Evolutionary conservation across 1,140 invertebrate species (phyloP).

Genomic region (Tetramorium parvispinum): DNA sequence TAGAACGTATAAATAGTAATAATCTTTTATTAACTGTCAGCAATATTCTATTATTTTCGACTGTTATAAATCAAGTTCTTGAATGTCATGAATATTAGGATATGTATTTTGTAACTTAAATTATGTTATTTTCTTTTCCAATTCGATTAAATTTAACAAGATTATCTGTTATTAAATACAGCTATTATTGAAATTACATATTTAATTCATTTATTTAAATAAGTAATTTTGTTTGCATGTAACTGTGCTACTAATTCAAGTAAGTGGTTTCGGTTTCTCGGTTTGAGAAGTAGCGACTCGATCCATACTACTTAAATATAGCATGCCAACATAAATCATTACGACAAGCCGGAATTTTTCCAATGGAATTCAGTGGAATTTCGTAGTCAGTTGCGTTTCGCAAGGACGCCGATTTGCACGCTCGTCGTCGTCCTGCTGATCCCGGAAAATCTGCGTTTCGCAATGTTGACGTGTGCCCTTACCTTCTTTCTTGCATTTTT

Average conservation of each 20-base stretch:
- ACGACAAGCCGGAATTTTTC: slow-evolving; percentile 30
- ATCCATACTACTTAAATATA: neutral
- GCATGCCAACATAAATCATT: slow-evolving; percentile 38
- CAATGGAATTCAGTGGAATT: slow-evolving; percentile 4
- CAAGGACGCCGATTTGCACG: slow-evolving; percentile 32
- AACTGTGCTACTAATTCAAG: neutral
- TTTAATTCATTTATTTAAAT: neutral
- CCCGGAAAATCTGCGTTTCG: slow-evolving; percentile 10
- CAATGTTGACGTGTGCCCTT: slow-evolving; percentile 51
- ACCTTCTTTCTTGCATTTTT: slow-evolving; percentile 3
- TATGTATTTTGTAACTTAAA: neutral
- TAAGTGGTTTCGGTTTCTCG: neutral
- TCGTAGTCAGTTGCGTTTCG: slow-evolving; percentile 38
- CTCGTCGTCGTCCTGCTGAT: neutral
- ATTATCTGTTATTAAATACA: neutral
- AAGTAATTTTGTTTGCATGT: neutral
- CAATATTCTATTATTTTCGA: neutral
- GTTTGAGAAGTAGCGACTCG: neutral
- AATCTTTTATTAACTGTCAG: neutral
- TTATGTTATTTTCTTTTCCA: neutral
- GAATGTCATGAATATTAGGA: neutral
- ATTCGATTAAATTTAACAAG: neutral
- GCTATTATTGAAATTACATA: neutral
- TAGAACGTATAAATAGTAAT: neutral
- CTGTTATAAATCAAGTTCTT: neutral